phyloP scores from a whole-genome alignment of 35 echinoderm and acorn worm genomes.

The Amphiura filiformis region DNA sequence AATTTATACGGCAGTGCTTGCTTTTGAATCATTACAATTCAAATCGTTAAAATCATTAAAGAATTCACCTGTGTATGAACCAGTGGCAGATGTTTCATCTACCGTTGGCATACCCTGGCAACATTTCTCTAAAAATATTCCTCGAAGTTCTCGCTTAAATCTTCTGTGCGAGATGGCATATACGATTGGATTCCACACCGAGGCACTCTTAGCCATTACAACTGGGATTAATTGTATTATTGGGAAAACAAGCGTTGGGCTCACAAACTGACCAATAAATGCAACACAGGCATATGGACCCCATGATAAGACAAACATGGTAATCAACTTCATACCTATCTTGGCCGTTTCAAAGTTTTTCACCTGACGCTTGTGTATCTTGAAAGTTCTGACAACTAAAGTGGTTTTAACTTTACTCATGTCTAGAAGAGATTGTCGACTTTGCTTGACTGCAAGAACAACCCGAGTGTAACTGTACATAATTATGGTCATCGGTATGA shows the following conservation, averaged over 20 bases:
- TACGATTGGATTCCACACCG: constrained; percentile 82
- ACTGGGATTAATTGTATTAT: constrained; percentile 58
- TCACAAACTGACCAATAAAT: constrained; percentile 42
- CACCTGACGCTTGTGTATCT: constrained; percentile 11
- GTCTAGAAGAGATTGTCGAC: constrained; percentile 48
- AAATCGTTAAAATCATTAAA: neutral
- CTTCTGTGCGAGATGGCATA: constrained; percentile 82
- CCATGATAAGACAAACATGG: constrained; percentile 67
- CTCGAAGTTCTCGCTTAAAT: constrained; percentile 57
- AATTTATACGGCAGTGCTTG: neutral
- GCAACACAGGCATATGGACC: constrained; percentile 58
- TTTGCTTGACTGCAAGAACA: constrained; percentile 34
- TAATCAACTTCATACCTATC: constrained; percentile 64
- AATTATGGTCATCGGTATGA: constrained; percentile 59
- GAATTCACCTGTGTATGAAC: neutral
- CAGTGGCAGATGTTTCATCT: neutral
- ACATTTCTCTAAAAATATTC: constrained; percentile 20
- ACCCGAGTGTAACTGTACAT: constrained; percentile 69
- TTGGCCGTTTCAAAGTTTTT: constrained; percentile 52
- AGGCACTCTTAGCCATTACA: constrained; percentile 73
- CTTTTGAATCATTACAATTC: neutral
- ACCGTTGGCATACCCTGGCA: neutral
- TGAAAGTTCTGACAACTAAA: neutral
- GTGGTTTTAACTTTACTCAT: neutral
- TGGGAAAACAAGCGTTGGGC: constrained; percentile 5